Percentiles rank a stretch among this genome's conserved stretches.
phyloP scores from a whole-genome alignment of 1,140 invertebrate genomes.

The Brachionus paranguensis region DNA sequence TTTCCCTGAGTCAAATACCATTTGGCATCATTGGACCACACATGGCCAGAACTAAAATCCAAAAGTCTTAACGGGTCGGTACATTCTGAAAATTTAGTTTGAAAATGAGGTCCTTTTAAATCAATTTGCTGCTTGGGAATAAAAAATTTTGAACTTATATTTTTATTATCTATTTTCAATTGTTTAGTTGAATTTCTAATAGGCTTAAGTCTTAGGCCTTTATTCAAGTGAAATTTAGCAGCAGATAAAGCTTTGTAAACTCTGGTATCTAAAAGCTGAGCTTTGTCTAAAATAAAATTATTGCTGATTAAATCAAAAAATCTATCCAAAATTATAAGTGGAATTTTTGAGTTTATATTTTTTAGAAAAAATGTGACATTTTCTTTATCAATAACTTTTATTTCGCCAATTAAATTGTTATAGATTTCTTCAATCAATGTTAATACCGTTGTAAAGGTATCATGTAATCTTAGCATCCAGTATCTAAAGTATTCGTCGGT shows the following conservation, averaged over 20 bases:
- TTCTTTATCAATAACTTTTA: neutral
- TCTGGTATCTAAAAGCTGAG: neutral
- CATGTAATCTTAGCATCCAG: neutral
- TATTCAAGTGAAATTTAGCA: neutral
- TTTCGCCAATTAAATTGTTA: neutral
- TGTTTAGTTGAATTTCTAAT: neutral
- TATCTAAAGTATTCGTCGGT: neutral
- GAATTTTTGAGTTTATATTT: neutral
- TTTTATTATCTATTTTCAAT: neutral
- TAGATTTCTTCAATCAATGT: neutral
- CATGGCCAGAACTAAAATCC: neutral
- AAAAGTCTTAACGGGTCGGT: neutral
- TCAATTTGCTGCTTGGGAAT: neutral
- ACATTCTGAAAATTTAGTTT: neutral
- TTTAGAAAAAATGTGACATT: neutral
- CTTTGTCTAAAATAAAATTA: neutral
- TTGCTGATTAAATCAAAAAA: neutral
- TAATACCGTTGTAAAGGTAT: neutral
- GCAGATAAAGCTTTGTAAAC: neutral
- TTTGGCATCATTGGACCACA: slow-evolving; percentile 5
- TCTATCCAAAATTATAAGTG: neutral
- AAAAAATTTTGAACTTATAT: neutral
- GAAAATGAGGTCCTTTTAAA: neutral
- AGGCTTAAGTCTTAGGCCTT: neutral
- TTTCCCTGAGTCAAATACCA: neutral